A percentile compares a stretch with the other conserved stretches of the same genome.
Conservation (phyloP, 1,140 invertebrate genomes). For the Anastatus disparis region DNA sequence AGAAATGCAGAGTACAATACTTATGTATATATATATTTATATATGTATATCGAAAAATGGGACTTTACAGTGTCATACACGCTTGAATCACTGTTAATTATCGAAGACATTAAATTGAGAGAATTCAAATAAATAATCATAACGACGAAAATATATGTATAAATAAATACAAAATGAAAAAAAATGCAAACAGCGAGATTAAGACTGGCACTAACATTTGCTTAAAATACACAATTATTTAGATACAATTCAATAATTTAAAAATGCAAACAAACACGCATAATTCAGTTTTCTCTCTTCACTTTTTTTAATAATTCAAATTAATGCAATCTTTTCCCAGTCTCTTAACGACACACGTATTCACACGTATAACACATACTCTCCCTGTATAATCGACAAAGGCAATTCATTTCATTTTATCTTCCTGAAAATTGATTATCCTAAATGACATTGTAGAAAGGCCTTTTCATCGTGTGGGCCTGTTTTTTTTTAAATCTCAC, state of each 20-base stretch:
- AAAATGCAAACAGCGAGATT: slow-evolving; percentile 28
- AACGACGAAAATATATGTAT: slow-evolving; percentile 16
- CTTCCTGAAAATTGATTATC: slow-evolving; percentile 20
- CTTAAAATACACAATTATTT: slow-evolving; percentile 15
- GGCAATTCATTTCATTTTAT: slow-evolving; percentile 35
- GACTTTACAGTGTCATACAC: neutral
- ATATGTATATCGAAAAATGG: neutral
- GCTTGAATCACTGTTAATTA: neutral
- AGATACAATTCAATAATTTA: slow-evolving; percentile 23
- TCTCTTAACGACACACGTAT: slow-evolving; percentile 25
- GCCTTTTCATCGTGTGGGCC: neutral
- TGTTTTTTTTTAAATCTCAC: neutral
- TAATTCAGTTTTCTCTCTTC: neutral
- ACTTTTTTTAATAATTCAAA: slow-evolving; percentile 4
- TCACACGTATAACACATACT: slow-evolving; percentile 5
- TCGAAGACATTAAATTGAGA: neutral
- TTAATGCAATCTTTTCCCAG: slow-evolving; percentile 3
- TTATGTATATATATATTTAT: slow-evolving; percentile 5
- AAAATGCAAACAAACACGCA: slow-evolving; percentile 29
- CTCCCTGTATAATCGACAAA: slow-evolving; percentile 35
- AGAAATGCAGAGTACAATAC: slow-evolving; percentile 7
- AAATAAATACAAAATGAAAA: slow-evolving; percentile 18
- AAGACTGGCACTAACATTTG: slow-evolving; percentile 9
- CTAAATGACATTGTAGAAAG: slow-evolving; percentile 15
- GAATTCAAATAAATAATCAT: slow-evolving; percentile 19